Evolutionary conservation across 64 coral and sea anemone genomes (phyloP), one percentile per base, ranked within the genome.

Genomic region (Acropora tenuis): DNA sequence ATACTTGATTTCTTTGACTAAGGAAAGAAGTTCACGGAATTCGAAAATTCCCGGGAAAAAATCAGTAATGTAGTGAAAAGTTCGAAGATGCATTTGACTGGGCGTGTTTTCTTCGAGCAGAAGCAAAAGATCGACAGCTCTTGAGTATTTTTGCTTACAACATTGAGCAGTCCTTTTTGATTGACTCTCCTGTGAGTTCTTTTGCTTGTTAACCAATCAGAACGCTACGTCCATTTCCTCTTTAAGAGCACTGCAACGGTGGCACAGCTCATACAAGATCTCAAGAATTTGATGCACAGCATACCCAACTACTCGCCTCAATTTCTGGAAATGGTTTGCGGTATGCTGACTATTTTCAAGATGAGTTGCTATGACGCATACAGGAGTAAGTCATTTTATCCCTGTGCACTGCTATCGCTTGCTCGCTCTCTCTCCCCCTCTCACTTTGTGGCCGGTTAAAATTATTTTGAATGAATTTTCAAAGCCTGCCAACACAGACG

Each of bases 291-390:
- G 7, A 98, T 95, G 91, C 96, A 98, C 74, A 93, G 90, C 53
- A 69, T 98, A 83, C 96, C 96, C 3, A 88, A 89, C 50, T 95
- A 98, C 55, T 88, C 96, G 7, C 79, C 89, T 15, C 94, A 95
- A 69, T 98, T 98, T 79, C 83, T 98, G 3, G 96, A 98, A 69
- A 98, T 95, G 96, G 85, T 98, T 40, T 98, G 93, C 73, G 93
- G 81, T 18, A 98, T 91, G 55, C 94, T 98, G 0, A 93, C 83
- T 40, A 98, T 79, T n/a, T 98, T 95, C 77, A 98, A 93, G 78
- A 90, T 95, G 3, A 90, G 76, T 11, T 98, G 96, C 68, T 82
- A 98, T 63, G 49, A 91, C 4, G 88, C 96, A 19, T 98, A 98
- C 83, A 98, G 95, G 95, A 91, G 96, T 98, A 74, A 8, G 61